Evolutionary conservation across 2,797 vertebrate genomes (phyloP).

Genomic region (Coracias cyanogaster): DNA sequence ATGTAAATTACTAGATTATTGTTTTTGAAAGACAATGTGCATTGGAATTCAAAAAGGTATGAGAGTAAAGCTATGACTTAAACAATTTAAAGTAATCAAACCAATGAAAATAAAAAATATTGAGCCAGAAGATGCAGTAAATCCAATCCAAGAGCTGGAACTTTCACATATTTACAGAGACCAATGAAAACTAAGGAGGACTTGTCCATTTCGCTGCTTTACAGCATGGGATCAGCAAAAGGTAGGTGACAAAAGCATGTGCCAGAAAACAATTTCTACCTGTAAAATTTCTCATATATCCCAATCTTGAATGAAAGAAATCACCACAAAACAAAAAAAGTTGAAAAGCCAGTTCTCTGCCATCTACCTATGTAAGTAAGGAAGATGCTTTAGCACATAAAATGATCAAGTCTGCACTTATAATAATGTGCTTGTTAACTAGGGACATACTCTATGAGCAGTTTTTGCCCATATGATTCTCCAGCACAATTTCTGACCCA

Average conservation of each 20-base stretch:
- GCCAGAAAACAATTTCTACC: neutral
- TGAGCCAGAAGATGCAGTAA: neutral
- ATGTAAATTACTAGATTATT: neutral
- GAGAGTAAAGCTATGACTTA: neutral
- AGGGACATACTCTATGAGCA: neutral
- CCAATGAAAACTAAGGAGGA: neutral
- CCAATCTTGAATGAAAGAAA: neutral
- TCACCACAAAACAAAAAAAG: neutral
- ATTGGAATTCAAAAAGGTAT: neutral
- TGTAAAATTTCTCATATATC: neutral
- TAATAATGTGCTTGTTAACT: neutral
- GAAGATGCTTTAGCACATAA: neutral
- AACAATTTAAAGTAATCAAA: neutral
- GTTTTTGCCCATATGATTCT: neutral
- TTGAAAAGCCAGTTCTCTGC: neutral
- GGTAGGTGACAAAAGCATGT: neutral
- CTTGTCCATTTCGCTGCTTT: neutral
- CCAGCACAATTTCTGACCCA: neutral
- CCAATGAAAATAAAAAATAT: neutral
- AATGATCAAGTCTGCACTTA: fast-evolving
- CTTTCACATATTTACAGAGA: neutral
- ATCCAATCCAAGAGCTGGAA: neutral
- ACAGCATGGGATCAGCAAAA: neutral
- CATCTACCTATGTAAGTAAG: neutral
- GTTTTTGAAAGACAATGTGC: neutral